Evolutionary conservation across 2,797 vertebrate genomes (phyloP), one percentile per base, ranked within the genome.

Genomic region (Urophycis tenuis): DNA sequence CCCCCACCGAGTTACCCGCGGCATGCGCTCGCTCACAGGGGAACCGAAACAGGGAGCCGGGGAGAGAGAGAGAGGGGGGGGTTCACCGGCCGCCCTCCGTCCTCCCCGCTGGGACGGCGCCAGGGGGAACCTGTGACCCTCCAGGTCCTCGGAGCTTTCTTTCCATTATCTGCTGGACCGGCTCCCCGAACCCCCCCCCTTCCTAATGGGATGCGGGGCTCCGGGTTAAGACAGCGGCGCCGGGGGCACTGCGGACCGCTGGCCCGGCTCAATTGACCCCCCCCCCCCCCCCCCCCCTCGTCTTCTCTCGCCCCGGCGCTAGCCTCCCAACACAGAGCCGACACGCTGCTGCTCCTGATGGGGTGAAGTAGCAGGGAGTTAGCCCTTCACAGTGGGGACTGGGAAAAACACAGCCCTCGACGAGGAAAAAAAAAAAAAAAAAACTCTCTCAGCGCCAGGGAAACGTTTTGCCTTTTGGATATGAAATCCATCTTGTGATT

Each of bases 91-190:
- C 86, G 87, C 90, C 86, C 77, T 82, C 81, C 77, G 77, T 73
- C 34, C 64, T 79, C 45, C 22, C 22, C 79, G 14, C 79, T 91
- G 87, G 84, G 89, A 81, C 76, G 64, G 67, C 75, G 89, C 85
- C 86, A 88, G 82, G 80, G 77, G 82, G 89, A 87, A 85, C 84
- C 78, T 11, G 84, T 88, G 91, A 88, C 86, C 86, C 87, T 85
- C 77, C 82, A 81, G 82, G 0, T 85, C 70, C 78, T 82, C 41
- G 34, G 74, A 85, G 86, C 89, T 91, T 92, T 89, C 87, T 87
- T 88, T 90, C 85, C 84, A 91, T 93, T 92, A 90, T 90, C 85
- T 90, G 91, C 88, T 89, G 89, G 90, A 88, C 84, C 87, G 83
- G 81, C 84, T 90, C 84, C 70, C 82, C 82, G 88, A 90, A 81